Conservation (phyloP, 2,888 invertebrate genomes). For the Congeria kusceri region DNA sequence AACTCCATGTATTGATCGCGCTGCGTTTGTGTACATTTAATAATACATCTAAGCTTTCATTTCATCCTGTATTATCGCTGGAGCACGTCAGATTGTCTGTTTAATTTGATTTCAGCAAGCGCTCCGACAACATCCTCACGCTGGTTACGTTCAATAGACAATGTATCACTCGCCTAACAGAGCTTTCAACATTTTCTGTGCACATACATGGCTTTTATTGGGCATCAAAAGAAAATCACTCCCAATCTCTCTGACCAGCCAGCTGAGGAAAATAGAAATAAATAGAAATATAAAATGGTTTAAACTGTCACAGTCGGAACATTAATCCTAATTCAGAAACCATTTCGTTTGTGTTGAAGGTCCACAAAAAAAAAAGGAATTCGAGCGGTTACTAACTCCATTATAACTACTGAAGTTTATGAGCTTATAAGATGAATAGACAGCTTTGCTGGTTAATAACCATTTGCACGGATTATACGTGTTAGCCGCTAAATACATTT, state of each 20-base stretch:
- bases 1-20: slow-evolving; percentile 38
- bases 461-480: no score
- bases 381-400: no score
- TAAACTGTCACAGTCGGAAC: slow-evolving; percentile 30
- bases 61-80: slow-evolving; percentile 59
- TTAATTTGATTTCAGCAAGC: slow-evolving; percentile 68
- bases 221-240: slow-evolving; percentile 48
- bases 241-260: slow-evolving; percentile 15
- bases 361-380: not conserved
- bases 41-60: slow-evolving; percentile 69
- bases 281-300: slow-evolving; percentile 31
- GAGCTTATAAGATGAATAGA: no score
- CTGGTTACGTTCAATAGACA: slow-evolving; percentile 58
- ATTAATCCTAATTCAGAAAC: slow-evolving; percentile 37
- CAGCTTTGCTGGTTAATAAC: no score
- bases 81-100: slow-evolving; percentile 63
- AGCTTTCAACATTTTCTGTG: slow-evolving; percentile 55
- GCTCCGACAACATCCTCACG: slow-evolving; percentile 57
- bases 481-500: no score
- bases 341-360: not conserved
- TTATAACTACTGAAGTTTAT: no score
- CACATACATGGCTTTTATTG: slow-evolving; percentile 41
- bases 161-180: slow-evolving; percentile 45
- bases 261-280: slow-evolving; percentile 21
- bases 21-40: slow-evolving; percentile 54